Base-by-base conservation (phyloP, 2,888 invertebrate species). In the Drosophila multiciliata region DNA sequence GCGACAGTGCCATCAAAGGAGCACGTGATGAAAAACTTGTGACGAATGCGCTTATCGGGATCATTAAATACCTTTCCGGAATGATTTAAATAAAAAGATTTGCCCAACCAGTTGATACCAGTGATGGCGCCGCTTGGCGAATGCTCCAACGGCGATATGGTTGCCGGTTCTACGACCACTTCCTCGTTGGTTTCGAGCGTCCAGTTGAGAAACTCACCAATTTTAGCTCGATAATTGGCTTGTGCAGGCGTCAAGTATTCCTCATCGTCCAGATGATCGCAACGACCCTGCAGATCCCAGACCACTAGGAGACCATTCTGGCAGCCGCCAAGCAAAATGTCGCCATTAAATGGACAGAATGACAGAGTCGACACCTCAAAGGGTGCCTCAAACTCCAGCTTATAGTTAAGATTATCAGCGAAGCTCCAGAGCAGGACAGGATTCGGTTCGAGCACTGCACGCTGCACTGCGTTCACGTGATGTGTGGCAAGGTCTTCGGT, bases 401-500 rank as follows among this genome's bases (percentile, higher is more conserved):
- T 96, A 26, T 96, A 96, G 33, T 94, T 93, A 3, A 97, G 92
- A 63, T 95, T 95, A 80, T 97, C 96, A 35, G 94, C 94, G 74
- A 96, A 96, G 78, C 96, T 96, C 97, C 97, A 97, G 78, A 97
- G 94, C 71, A 96, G 93, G 1, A 96, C 95, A 0, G 95, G 95
- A 91, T 96, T 96, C 3, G 94, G 91, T 5, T 95, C 95, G 62
- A 95, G 94, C 0, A 95, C 94, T 1, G 95, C 94, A 82, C 94
- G 93, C 89, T 94, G 93, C 29, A 95, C 94, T 1, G 93, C 92
- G 84, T 95, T 95, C 8, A 91, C 90, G 7, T 93, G 92, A 11
- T 89, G 68, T 1, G 82, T 73, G 17, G 78, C 86, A 61, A 73
- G 71, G 2, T 87, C 80, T 0, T 76, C 61, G 36, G 94, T 93